These are phyloP conservation scores for Odontamblyopus lacepedii DNA, from an alignment of 2,797 vertebrate genomes.

Conservation along the genomic window DNA sequence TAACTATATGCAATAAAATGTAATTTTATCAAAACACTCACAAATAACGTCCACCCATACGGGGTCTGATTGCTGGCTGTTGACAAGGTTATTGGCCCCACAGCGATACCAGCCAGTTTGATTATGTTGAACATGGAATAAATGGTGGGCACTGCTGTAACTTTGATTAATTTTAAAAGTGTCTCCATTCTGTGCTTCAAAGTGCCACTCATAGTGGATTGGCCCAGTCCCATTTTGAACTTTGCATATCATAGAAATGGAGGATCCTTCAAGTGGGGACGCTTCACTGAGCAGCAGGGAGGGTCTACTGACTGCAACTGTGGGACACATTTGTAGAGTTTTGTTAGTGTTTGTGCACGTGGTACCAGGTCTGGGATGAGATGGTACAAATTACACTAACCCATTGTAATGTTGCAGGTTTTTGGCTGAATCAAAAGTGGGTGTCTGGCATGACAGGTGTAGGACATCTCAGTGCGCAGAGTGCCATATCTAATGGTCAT, in stretches of 20 bases:
- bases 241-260: slow-evolving; percentile 77
- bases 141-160: slow-evolving; percentile 55
- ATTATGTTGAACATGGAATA: slow-evolving; percentile 79
- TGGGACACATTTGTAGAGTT: slow-evolving; percentile 54
- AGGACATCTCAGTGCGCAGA: slow-evolving; percentile 75
- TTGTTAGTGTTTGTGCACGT: slow-evolving; percentile 39
- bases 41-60: slow-evolving; percentile 85
- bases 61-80: slow-evolving; percentile 80
- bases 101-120: slow-evolving; percentile 87
- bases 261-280: slow-evolving; percentile 76
- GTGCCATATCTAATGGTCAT: slow-evolving; percentile 77
- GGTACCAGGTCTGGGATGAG: not conserved
- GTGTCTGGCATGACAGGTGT: slow-evolving; percentile 82
- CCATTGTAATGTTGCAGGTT: slow-evolving; percentile 81
- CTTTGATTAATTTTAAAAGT: slow-evolving; percentile 54
- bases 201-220: slow-evolving; percentile 82
- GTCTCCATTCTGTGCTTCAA: slow-evolving; percentile 59
- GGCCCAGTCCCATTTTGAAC: slow-evolving; percentile 86
- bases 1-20: too few species aligned
- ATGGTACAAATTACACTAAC: slow-evolving; percentile 57
- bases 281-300: slow-evolving; percentile 76
- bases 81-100: slow-evolving; percentile 81
- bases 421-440: slow-evolving; percentile 72
- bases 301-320: slow-evolving; percentile 88
- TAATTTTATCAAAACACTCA: slow-evolving; percentile 72